These are phyloP conservation scores for Phocoena sinus DNA, from an alignment of 2,113 vertebrate genomes.

Conservation along the genomic window DNA sequence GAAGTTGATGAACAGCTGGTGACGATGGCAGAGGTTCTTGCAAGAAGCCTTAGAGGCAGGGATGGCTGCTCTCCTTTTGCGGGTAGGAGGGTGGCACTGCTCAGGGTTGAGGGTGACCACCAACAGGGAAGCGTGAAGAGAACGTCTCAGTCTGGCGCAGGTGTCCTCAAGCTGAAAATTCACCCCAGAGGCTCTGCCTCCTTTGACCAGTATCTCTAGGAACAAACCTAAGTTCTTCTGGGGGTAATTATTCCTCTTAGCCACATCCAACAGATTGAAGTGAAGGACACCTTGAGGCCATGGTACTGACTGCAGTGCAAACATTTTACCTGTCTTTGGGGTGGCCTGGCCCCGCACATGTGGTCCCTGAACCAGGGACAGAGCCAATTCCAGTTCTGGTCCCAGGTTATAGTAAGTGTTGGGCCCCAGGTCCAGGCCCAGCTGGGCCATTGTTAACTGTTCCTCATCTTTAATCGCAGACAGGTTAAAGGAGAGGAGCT, in stretches of 20 bases:
- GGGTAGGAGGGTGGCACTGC: slow-evolving; percentile 6
- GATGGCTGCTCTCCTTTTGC: slow-evolving; percentile 33
- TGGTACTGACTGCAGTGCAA: not conserved
- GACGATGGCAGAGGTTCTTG: slow-evolving; percentile 54
- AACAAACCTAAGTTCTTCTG: slow-evolving; percentile 10
- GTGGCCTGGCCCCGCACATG: accelerated
- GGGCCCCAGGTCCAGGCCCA: slow-evolving; percentile 55
- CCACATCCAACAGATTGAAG: slow-evolving; percentile 39
- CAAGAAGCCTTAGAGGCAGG: not conserved
- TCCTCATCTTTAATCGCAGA: slow-evolving; percentile 23
- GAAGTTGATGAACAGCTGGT: slow-evolving; percentile 65
- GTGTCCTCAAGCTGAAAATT: not conserved
- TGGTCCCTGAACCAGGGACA: slow-evolving; percentile 1
- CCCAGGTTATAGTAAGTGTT: slow-evolving; percentile 29
- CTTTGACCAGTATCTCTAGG: slow-evolving; percentile 44
- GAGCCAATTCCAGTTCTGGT: slow-evolving; percentile 29
- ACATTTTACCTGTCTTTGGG: not conserved
- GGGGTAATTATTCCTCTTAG: not conserved
- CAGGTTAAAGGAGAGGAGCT: slow-evolving; percentile 60
- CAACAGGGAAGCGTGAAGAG: slow-evolving; percentile 47
- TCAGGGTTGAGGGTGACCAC: slow-evolving; percentile 48
- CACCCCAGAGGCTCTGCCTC: not conserved
- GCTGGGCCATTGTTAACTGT: slow-evolving; percentile 48
- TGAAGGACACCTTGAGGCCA: slow-evolving; percentile 37
- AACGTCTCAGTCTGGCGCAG: slow-evolving; percentile 17